Percentiles rank a stretch among this genome's conserved stretches.
These are phyloP conservation scores for Carterocephalus palaemon DNA, from an alignment of 2,888 invertebrate genomes.

Conservation along the genomic window DNA sequence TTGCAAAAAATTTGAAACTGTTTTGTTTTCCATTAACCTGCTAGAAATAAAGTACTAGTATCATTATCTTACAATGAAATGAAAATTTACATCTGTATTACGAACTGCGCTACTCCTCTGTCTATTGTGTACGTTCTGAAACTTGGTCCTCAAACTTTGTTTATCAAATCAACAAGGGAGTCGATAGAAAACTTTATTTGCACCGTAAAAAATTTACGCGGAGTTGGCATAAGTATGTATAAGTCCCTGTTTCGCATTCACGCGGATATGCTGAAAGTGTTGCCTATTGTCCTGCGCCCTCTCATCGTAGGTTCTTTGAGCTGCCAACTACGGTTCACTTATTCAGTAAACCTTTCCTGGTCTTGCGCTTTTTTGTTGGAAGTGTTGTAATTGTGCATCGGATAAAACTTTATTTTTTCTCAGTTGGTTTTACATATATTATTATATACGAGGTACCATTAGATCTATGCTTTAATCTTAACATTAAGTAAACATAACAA, in stretches of 20 bases:
- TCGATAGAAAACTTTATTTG: constrained; percentile 21
- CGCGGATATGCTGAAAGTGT: constrained; percentile 61
- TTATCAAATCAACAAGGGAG: constrained; percentile 22
- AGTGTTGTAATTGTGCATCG: constrained; percentile 9
- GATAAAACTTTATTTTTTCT: neutral
- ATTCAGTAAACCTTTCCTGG: constrained; percentile 39
- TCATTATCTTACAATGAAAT: constrained; percentile 7
- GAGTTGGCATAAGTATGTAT: constrained; percentile 32
- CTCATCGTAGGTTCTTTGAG: constrained; percentile 54
- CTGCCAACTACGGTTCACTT: constrained; percentile 40
- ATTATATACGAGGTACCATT: too few species aligned
- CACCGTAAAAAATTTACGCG: constrained; percentile 41
- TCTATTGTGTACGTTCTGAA: constrained; percentile 9
- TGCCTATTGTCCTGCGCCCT: constrained; percentile 63
- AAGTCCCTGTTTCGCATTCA: constrained; percentile 63
- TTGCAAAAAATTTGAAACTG: neutral
- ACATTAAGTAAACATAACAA: too few species aligned
- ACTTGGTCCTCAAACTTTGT: constrained; percentile 18
- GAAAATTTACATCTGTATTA: constrained; percentile 18
- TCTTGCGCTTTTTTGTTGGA: constrained; percentile 28
- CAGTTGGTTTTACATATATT: neutral
- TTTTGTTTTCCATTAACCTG: constrained; percentile 7
- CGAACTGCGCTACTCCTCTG: constrained; percentile 5
- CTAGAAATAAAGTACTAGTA: constrained; percentile 9
- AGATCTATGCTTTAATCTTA: too few species aligned